These are phyloP conservation scores for Darevskia nairensis DNA, from an alignment of 2,797 vertebrate species.

Conservation along the genomic window DNA sequence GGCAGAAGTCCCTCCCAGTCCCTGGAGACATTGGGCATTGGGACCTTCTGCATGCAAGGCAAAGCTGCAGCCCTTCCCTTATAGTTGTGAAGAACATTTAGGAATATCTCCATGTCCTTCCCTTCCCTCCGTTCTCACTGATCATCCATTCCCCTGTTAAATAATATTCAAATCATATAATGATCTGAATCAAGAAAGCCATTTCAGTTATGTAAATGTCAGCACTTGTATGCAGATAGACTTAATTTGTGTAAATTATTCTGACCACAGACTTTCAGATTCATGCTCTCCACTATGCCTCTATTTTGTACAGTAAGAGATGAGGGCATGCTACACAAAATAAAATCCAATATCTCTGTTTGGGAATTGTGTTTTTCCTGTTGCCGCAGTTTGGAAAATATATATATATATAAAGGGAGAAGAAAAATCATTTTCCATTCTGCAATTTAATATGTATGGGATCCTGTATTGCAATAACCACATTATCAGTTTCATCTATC, in stretches of 20 bases:
- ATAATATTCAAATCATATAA: neutral
- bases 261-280: neutral
- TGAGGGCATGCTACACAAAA: neutral
- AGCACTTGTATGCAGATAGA: neutral
- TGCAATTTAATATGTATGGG: too few species aligned
- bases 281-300: neutral
- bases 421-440: too few species aligned
- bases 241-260: neutral
- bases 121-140: neutral
- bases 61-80: too few species aligned
- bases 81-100: neutral
- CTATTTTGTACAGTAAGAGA: neutral
- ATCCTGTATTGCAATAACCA: too few species aligned
- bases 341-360: neutral
- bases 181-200: neutral
- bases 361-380: neutral
- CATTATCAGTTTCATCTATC: too few species aligned
- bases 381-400: too few species aligned
- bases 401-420: too few species aligned
- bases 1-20: too few species aligned
- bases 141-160: neutral
- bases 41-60: too few species aligned
- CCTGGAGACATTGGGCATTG: too few species aligned
- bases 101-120: neutral
- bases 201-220: neutral